Base-by-base conservation (phyloP, 1,140 invertebrate species). In the Semibalanus balanoides region DNA sequence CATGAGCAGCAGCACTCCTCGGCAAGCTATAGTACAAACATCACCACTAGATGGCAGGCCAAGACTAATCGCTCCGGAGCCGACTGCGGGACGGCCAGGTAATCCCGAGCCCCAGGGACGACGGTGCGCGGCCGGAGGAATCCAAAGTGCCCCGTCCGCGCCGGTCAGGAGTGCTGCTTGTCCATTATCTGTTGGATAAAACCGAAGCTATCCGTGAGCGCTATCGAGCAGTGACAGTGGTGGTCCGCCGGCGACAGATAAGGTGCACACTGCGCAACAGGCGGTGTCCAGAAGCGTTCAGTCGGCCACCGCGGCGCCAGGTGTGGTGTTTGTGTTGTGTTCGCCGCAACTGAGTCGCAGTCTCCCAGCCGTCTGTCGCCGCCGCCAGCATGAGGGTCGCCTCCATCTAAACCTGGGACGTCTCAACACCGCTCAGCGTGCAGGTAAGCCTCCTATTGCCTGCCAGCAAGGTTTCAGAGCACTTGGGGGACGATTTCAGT, bases 91-190 rank as follows among this genome's bases (percentile, higher is more conserved):
- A 73, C 77, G 17, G 72, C 27, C 29, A 73, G 74, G 28, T 72
- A 74, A 51, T 75, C 74, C 30, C 76, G 69, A 74, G 73, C 77
- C 76, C 77, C 74, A 73, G 73, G 77, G 77, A 75, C 76, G 75
- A 77, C 75, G 74, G 74, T 69, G 75, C 77, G 76, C 51, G 74
- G 76, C 69, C 35, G 76, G 70, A 64, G 72, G 72, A 75, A 30
- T 51, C 73, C 30, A 35, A 30, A 73, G 28, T 29, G 31, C 30
- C 73, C 64, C n/a, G 74, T 74, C 31, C 43, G 64, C 64, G 31
- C 51, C 74, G 19, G 43, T 35, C 64, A 75, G 74, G 30, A 74
- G 74, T 77, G 73, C 69, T 77, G 74, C 73, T 75, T 73, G 64
- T 30, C 72, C 31, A 77, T 77, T 77, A 76, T 29, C 69, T 69